phyloP scores from a whole-genome alignment of 2,113 vertebrate genomes.

The Boleophthalmus pectinirostris region DNA sequence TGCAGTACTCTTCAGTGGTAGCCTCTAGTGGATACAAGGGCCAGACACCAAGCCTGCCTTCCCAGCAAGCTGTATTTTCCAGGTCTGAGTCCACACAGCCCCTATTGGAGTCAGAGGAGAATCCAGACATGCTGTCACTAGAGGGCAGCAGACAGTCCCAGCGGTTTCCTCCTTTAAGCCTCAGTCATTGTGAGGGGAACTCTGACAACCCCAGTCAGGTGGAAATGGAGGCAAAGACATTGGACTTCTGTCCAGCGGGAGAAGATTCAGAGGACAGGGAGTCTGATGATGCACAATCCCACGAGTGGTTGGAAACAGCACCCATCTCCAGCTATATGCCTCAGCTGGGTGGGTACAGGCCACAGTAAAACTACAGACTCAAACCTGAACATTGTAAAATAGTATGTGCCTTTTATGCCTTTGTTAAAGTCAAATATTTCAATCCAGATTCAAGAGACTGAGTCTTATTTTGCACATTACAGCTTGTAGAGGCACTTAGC shows the following conservation, averaged over 20 bases:
- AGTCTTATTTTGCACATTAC: constrained; percentile 21
- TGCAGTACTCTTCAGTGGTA: constrained; percentile 94
- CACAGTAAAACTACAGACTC: constrained; percentile 76
- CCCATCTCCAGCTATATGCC: constrained; percentile 81
- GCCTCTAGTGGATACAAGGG: constrained; percentile 88
- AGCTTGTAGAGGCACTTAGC: not conserved
- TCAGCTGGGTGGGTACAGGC: constrained; percentile 88
- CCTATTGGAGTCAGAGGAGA: constrained; percentile 89
- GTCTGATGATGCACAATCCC: constrained; percentile 42
- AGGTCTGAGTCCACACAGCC: constrained; percentile 97
- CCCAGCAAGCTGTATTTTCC: constrained; percentile 81
- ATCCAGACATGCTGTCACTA: constrained; percentile 57
- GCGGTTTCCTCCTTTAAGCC: constrained; percentile 67
- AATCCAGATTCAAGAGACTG: not conserved
- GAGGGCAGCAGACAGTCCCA: constrained; percentile 72
- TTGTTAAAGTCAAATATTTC: constrained; percentile 8
- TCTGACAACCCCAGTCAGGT: constrained; percentile 51
- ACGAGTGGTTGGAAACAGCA: constrained; percentile 47
- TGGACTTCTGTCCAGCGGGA: constrained; percentile 69
- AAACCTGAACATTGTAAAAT: not conserved
- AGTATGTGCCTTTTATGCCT: constrained; percentile 14
- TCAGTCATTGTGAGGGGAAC: constrained; percentile 59
- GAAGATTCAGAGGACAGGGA: constrained; percentile 62
- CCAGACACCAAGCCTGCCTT: constrained; percentile 77
- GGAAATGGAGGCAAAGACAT: constrained; percentile 66